phyloP scores from a whole-genome alignment of 2,888 invertebrate genomes.

The Pristionchus maxplancki region DNA sequence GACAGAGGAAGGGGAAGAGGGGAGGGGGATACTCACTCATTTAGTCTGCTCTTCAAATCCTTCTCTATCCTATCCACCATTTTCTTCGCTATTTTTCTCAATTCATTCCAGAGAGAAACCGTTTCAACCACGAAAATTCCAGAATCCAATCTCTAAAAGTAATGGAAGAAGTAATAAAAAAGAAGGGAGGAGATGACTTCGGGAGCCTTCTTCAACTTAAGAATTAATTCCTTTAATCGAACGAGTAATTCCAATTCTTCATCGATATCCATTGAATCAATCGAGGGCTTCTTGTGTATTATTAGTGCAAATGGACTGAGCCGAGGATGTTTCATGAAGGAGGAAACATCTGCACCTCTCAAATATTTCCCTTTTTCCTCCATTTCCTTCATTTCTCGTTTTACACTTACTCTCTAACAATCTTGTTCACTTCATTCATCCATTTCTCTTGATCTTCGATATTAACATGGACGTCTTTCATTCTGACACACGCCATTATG shows the following conservation, averaged over 20 bases:
- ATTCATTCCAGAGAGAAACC: slow-evolving; percentile 56
- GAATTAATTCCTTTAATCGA: slow-evolving; percentile 5
- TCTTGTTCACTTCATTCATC: background rate
- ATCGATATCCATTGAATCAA: background rate
- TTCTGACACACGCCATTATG: background rate
- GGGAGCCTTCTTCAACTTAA: slow-evolving; percentile 11
- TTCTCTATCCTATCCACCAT: slow-evolving; percentile 57
- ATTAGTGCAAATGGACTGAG: background rate
- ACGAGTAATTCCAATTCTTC: slow-evolving; percentile 40
- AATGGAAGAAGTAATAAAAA: background rate
- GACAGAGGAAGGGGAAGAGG: background rate
- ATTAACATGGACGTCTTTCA: background rate
- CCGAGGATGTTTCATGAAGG: slow-evolving; percentile 3
- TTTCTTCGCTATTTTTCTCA: slow-evolving; percentile 55
- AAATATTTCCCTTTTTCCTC: background rate
- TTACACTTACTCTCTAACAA: background rate
- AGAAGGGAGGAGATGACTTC: background rate
- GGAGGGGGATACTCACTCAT: slow-evolving; percentile 52
- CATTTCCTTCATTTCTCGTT: background rate
- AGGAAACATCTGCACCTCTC: background rate
- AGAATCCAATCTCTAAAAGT: slow-evolving; percentile 53
- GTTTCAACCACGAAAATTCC: slow-evolving; percentile 57
- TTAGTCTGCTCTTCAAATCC: slow-evolving; percentile 56
- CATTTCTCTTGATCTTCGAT: slow-evolving; percentile 22
- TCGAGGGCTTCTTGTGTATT: background rate